Evolutionary conservation across 2,888 invertebrate species (phyloP).

Genomic region (Coenonympha arcania): DNA sequence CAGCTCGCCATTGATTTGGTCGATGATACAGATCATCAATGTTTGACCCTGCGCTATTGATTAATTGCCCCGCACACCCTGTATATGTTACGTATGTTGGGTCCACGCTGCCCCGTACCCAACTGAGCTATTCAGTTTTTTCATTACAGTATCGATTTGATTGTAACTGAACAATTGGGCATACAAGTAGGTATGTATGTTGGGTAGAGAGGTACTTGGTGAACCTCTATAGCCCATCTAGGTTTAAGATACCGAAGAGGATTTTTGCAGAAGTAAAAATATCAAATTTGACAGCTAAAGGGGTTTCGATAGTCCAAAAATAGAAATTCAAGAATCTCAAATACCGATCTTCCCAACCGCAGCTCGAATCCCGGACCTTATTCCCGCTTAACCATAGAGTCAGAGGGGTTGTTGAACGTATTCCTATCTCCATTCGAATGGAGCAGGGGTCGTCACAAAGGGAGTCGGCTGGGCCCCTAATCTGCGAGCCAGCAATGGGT

Average conservation of each 20-base stretch:
- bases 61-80: background rate
- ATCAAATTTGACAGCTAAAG: too few relatives aligned
- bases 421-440: conserved; percentile 5
- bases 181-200: background rate
- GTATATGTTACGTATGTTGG: background rate
- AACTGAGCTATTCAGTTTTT: background rate
- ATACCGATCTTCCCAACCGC: background rate
- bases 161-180: background rate
- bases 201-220: too few relatives aligned
- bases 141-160: background rate
- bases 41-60: background rate
- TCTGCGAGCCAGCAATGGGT: conserved; percentile 52
- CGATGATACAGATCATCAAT: conserved; percentile 15
- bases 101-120: too few relatives aligned
- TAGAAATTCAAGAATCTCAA: too few relatives aligned
- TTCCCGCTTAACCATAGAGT: background rate
- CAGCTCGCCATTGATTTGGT: conserved; percentile 2
- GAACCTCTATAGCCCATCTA: too few relatives aligned
- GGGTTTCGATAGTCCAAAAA: too few relatives aligned
- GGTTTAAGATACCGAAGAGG: too few relatives aligned
- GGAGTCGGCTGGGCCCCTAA: conserved; percentile 39
- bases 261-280: too few relatives aligned
- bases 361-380: background rate
- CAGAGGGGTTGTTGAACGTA: background rate
- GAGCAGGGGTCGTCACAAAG: conserved; percentile 8